These are phyloP conservation scores for Stichopus chloronotus DNA, from an alignment of 35 echinoderm and acorn worm species.

Conservation along the genomic window DNA sequence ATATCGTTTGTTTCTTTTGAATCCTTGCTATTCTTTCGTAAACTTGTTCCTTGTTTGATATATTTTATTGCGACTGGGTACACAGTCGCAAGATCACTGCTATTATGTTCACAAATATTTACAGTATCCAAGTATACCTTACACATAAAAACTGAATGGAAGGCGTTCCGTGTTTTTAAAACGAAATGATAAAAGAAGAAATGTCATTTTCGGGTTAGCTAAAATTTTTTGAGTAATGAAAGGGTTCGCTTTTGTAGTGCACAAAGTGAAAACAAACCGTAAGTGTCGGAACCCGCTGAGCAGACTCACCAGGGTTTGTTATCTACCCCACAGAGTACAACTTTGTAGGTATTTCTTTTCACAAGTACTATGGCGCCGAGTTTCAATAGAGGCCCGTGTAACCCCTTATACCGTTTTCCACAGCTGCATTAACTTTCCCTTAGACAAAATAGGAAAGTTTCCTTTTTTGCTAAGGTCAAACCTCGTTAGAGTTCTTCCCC, in stretches of 20 bases:
- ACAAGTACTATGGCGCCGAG: background rate
- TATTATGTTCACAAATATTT: background rate
- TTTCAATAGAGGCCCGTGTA: background rate
- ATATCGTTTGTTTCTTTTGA: background rate
- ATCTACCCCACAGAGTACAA: background rate
- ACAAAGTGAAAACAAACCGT: background rate
- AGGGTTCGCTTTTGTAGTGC: background rate
- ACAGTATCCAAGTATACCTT: background rate
- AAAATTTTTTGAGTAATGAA: background rate
- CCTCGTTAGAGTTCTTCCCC: background rate
- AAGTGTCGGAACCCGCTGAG: background rate
- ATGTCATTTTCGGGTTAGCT: background rate
- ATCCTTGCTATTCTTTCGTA: background rate
- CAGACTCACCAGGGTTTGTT: background rate
- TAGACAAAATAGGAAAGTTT: background rate
- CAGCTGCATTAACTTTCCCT: background rate
- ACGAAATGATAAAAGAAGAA: background rate
- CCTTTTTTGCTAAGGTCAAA: background rate
- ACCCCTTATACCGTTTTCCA: background rate
- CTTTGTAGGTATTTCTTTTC: background rate
- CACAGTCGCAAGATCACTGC: background rate
- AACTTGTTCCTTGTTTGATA: background rate
- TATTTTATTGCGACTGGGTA: background rate
- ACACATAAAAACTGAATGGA: background rate
- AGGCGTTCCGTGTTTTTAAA: background rate